Percentiles rank a stretch among this genome's conserved stretches.
phyloP scores from a whole-genome alignment of 2,888 invertebrate genomes.

The Meteorus colon region DNA sequence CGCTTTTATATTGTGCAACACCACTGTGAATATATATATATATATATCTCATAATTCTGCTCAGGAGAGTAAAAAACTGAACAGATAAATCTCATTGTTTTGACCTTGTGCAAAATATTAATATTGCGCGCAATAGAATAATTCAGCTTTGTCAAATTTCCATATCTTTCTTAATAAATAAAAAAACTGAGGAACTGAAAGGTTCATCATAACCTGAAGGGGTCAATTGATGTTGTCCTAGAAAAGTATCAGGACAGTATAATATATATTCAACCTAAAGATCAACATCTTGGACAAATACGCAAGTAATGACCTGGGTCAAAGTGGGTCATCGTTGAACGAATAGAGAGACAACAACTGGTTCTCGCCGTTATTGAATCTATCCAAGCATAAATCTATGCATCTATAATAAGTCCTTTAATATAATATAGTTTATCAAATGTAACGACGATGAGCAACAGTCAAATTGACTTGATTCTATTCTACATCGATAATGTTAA shows the following conservation, averaged over 20 bases:
- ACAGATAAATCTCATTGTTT: slow-evolving; percentile 13
- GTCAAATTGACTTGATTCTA: not conserved
- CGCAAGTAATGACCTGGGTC: slow-evolving; percentile 44
- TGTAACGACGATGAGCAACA: not conserved
- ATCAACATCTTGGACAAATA: slow-evolving; percentile 26
- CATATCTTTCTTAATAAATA: not conserved
- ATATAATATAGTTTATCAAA: not conserved
- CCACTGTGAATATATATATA: not conserved
- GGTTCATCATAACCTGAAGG: not conserved
- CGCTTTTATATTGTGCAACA: slow-evolving; percentile 1
- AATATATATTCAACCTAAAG: not conserved
- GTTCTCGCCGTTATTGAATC: slow-evolving; percentile 42
- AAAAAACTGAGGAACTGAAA: not conserved
- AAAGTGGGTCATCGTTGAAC: slow-evolving; percentile 43
- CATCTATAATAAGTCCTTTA: not conserved
- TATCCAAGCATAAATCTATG: slow-evolving; percentile 36
- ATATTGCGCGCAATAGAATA: too few relatives aligned
- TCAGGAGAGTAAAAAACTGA: slow-evolving; percentile 21
- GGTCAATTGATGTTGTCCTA: slow-evolving; percentile 34
- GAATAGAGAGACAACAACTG: slow-evolving; percentile 41
- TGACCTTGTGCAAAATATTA: slow-evolving; percentile 33
- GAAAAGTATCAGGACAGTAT: slow-evolving; percentile 18
- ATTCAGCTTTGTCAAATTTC: too few relatives aligned
- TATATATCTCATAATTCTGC: slow-evolving; percentile 32
- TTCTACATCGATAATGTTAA: too few relatives aligned